Base-by-base conservation (phyloP, 2,888 invertebrate genomes). In the Callinectes sapidus region DNA sequence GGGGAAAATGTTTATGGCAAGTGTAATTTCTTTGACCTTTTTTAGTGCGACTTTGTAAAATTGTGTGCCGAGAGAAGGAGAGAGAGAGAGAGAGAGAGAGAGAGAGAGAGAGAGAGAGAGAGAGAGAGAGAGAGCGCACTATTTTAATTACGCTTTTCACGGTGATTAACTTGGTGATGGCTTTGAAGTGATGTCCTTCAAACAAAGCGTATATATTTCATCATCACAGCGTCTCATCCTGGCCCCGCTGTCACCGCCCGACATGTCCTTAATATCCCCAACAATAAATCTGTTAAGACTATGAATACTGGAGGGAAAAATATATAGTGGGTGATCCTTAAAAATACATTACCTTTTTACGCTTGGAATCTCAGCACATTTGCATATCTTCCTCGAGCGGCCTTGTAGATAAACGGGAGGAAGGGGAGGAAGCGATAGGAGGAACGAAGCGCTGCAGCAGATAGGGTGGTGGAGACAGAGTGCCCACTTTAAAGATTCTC, bases 361-460 rank as follows among this genome's bases (percentile, higher is more conserved):
- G 81, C 32, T 32, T 81, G 35, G 35, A 81, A 35, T 81, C 81
- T 35, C 28, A n/a, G 16, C 81, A 81, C 81, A 81, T 35, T 81
- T 32, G 35, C 35, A 32, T 81, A 35, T 81, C 81, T 81, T 35
- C 81, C 32, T 32, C 14, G 81, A 32, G 81, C 81, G 81, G 32
- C 81, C 14, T 32, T 14, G 35, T 32, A 81, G 35, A 32, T 81
- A 81, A 81, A 35, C 81, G 35, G 81, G 71, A 71, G 28, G 71
- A 71, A 71, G 28, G 71, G 71, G 28, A 71, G 81, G 81, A 81
- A 81, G 81, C 81, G 81, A 81, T 81, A 81, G 81, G 81, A 32
- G 81, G 81, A 81, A 35, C 81, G 35, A 35, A 5, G 16, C 81
- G 81, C 14, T 16, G 28, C 35, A 10, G 10, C n/a, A 71, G 71